Conservation (phyloP, 2,797 vertebrate genomes). For the Artibeus jamaicensis region DNA sequence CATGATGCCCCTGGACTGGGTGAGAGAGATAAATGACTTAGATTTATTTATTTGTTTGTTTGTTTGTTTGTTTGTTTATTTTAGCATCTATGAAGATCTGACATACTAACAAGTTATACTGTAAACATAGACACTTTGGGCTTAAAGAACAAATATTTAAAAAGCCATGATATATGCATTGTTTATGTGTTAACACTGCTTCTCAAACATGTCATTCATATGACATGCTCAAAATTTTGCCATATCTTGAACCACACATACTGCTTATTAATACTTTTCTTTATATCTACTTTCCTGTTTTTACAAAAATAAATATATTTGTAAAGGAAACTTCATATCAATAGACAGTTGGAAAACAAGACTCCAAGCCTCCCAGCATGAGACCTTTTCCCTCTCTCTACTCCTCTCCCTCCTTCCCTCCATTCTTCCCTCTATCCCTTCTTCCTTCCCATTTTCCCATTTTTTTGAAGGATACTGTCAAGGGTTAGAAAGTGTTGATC, state of each 20-base stretch:
- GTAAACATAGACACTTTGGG: slow-evolving; percentile 10
- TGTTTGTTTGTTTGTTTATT: not conserved
- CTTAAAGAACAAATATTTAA: slow-evolving; percentile 58
- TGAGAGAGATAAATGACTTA: not conserved
- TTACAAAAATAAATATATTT: not conserved
- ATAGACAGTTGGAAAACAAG: not conserved
- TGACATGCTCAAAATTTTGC: not conserved
- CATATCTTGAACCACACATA: not conserved
- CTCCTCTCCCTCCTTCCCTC: too few relatives aligned
- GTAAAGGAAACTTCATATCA: not conserved
- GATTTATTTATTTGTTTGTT: not conserved
- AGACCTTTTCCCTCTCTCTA: not conserved
- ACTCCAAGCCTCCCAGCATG: not conserved
- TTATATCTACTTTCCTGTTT: not conserved
- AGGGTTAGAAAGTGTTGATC: not conserved
- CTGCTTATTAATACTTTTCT: not conserved
- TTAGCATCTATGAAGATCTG: not conserved
- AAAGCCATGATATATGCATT: not conserved
- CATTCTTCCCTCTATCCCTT: not conserved
- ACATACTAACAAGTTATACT: not conserved
- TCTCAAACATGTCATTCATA: not conserved
- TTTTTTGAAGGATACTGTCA: not conserved
- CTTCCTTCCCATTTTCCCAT: not conserved
- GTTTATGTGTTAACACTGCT: not conserved
- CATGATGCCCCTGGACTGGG: not conserved